Conservation (phyloP, 2,113 vertebrate species). For the Atrichornis clamosus region DNA sequence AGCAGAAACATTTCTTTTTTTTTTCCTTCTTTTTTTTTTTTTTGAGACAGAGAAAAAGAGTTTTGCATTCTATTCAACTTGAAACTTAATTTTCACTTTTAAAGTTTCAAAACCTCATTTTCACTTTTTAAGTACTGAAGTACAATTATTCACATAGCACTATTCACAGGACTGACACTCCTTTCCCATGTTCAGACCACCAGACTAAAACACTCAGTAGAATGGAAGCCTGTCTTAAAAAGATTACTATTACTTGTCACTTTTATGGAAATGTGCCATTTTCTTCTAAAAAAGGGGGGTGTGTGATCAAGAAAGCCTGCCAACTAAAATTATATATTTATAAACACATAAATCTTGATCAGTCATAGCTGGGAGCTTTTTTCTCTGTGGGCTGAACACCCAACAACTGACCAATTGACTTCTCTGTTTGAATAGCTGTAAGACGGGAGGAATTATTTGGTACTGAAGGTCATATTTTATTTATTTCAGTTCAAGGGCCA, state of each 20-base stretch:
- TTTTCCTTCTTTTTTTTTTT: too few species aligned
- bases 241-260: slow-evolving; percentile 34
- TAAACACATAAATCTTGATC: slow-evolving; percentile 56
- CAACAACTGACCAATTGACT: slow-evolving; percentile 40
- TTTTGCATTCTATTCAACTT: neutral
- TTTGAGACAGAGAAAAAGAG: neutral
- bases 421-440: slow-evolving; percentile 21
- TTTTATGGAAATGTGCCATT: slow-evolving; percentile 49
- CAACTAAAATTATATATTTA: slow-evolving; percentile 43
- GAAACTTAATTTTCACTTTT: neutral
- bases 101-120: neutral
- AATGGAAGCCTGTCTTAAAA: slow-evolving; percentile 40
- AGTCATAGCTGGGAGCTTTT: neutral
- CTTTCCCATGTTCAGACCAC: slow-evolving; percentile 3
- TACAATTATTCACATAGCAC: neutral
- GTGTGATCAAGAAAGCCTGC: slow-evolving; percentile 29
- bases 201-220: slow-evolving; percentile 4
- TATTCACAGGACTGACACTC: neutral
- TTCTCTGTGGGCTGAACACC: neutral
- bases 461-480: slow-evolving; percentile 41
- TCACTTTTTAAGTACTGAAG: neutral
- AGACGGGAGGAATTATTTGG: slow-evolving; percentile 32
- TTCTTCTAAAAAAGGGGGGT: slow-evolving; percentile 14
- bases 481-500: slow-evolving; percentile 40
- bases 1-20: neutral